Conservation (phyloP, 2,888 invertebrate genomes). For the Megaustenia siamemsis region DNA sequence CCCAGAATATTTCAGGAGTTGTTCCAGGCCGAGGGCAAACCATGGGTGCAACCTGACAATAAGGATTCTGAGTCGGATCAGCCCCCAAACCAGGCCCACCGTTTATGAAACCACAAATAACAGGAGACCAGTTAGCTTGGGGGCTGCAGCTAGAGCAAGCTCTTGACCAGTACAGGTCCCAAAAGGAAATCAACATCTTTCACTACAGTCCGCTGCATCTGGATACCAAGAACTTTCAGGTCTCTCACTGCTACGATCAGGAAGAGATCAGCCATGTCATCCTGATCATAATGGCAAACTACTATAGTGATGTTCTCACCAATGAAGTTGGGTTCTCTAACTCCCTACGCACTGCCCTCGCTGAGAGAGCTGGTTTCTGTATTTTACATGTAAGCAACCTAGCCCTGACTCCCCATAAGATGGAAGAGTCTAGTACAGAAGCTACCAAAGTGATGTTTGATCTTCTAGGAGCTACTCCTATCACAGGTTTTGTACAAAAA, state of each 20-base stretch:
- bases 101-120: neutral
- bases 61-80: neutral
- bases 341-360: conserved; percentile 43
- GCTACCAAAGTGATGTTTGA: conserved; percentile 49
- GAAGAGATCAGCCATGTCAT: conserved; percentile 38
- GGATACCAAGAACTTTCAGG: conserved; percentile 50
- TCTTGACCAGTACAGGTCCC: conserved; percentile 23
- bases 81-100: neutral
- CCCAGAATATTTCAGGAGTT: conserved; percentile 31
- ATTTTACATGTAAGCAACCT: conserved; percentile 43
- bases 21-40: conserved; percentile 19
- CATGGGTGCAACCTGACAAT: neutral
- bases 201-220: conserved; percentile 49
- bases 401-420: neutral
- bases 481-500: neutral
- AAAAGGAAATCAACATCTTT: conserved; percentile 53
- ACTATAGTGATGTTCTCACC: conserved; percentile 29
- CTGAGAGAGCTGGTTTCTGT: conserved; percentile 34
- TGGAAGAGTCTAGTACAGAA: neutral
- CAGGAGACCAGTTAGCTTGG: conserved; percentile 39
- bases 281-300: conserved; percentile 42
- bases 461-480: conserved; percentile 49
- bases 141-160: conserved; percentile 29
- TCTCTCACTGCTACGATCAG: conserved; percentile 49
- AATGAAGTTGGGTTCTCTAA: conserved; percentile 43